A percentile compares a stretch with the other conserved stretches of the same genome.
These are phyloP conservation scores for Scortum barcoo DNA, from an alignment of 2,113 vertebrate genomes.

Conservation along the genomic window DNA sequence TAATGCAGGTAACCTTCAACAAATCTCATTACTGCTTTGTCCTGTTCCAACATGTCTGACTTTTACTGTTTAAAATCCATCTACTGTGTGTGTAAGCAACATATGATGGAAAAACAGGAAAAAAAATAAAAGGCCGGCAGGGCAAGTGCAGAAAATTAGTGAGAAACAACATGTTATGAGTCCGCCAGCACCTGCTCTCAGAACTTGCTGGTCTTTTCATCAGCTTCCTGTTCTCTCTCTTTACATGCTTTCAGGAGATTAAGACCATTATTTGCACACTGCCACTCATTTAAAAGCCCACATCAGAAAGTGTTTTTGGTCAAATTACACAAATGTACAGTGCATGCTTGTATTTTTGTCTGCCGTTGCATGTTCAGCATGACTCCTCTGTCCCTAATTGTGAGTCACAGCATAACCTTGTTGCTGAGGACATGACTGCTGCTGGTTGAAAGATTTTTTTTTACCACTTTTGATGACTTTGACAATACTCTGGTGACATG, in stretches of 20 bases:
- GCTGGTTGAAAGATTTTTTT: conserved; percentile 15
- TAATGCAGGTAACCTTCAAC: conserved; percentile 69
- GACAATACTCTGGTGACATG: neutral
- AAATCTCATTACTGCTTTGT: conserved; percentile 60
- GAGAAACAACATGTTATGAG: neutral
- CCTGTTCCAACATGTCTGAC: conserved; percentile 56
- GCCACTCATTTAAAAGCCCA: conserved; percentile 6
- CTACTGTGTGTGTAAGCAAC: conserved; percentile 20
- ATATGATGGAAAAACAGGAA: neutral
- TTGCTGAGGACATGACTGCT: neutral
- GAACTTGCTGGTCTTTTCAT: conserved; percentile 16
- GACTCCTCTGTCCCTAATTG: neutral
- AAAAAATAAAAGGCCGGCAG: neutral
- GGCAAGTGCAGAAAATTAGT: neutral
- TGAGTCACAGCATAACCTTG: conserved; percentile 1
- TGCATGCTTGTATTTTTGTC: neutral
- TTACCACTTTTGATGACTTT: too few species aligned
- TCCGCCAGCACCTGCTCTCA: neutral
- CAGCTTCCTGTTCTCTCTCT: neutral
- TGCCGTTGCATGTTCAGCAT: neutral
- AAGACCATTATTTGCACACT: conserved; percentile 39
- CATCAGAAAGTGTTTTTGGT: neutral
- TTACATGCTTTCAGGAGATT: neutral
- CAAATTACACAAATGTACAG: neutral
- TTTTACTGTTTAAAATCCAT: conserved; percentile 56